Evolutionary conservation across 2,113 vertebrate genomes (phyloP), one percentile per base, ranked within the genome.

Genomic region (Leiothrix lutea): DNA sequence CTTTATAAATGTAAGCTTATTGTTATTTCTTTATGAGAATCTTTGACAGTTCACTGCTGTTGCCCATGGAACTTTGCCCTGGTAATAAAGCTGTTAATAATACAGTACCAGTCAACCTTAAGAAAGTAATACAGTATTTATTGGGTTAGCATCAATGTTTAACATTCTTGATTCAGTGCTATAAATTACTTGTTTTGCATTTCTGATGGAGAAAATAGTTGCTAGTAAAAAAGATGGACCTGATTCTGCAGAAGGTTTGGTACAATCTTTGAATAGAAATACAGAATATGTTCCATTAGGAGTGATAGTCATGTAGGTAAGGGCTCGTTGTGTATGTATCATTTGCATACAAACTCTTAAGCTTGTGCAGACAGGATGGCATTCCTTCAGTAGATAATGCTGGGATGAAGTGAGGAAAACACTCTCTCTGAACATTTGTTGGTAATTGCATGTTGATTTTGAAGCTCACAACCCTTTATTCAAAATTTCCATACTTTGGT

Each of bases 21-120:
- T 93, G 71, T 86, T 88, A 83, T 95, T 94, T 73, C 87, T 91
- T 93, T 56, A 56, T 73, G 38, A 91, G 45, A 90, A 90, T 93
- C 64, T 86, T 85, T 91, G 93, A 94, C 79, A 95, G 56, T 86
- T 92, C 93, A 89, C 87, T 88, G 81, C 85, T 96, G 75, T 93
- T 88, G 67, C 71, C 58, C 79, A 48, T 93, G 79, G 88, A 96
- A 95, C 40, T 86, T 77, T 91, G 74, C 79, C 75, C 66, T 90
- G 26, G 47, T 78, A 94, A 71, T 94, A 97, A 97, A 93, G 21
- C n/a, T 90, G 62, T 66, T 95, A 90, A 58, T 85, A 94, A 73
- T 72, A 73, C 8, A n/a, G 35, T 24, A 66, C 86, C 78, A 80
- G 79, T 94, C 87, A 94, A 21, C 79, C 71, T 94, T 80, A 77